Evolutionary conservation across 2,888 invertebrate genomes (phyloP).

Genomic region (Physocephala rufipes): DNA sequence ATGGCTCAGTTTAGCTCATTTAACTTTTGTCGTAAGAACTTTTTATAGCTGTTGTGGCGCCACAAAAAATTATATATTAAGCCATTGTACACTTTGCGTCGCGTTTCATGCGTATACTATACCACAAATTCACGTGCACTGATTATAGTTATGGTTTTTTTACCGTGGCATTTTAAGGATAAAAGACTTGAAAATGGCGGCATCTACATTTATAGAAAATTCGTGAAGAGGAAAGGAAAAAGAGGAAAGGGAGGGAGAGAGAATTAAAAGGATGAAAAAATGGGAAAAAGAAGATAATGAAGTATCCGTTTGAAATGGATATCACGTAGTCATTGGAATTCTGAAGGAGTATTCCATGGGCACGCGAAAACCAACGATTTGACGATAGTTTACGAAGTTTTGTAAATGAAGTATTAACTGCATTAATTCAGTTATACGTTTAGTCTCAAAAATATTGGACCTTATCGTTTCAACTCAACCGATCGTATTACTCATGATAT

Average conservation of each 20-base stretch:
- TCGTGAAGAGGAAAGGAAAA: background rate
- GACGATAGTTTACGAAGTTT: too few relatives aligned
- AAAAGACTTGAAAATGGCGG: background rate
- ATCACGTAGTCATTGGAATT: conserved; percentile 8
- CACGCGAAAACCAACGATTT: background rate
- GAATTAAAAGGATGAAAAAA: background rate
- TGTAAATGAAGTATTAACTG: too few relatives aligned
- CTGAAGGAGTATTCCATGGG: background rate
- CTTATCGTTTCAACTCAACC: too few relatives aligned
- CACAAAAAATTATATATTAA: conserved; percentile 64
- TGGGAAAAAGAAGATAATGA: background rate
- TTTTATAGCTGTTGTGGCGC: conserved; percentile 63
- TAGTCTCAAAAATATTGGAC: too few relatives aligned
- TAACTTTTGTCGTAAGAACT: conserved; percentile 57
- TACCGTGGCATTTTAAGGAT: too few relatives aligned
- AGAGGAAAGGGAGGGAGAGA: background rate
- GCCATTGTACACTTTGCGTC: background rate
- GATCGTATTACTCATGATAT: too few relatives aligned
- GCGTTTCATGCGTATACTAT: background rate
- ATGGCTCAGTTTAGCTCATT: conserved; percentile 63
- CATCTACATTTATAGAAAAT: background rate
- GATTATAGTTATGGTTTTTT: conserved; percentile 9
- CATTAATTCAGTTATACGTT: too few relatives aligned
- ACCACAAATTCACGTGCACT: background rate
- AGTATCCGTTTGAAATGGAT: conserved; percentile 13